Evolutionary conservation across 2,113 vertebrate species (phyloP).

Genomic region (Natator depressus): DNA sequence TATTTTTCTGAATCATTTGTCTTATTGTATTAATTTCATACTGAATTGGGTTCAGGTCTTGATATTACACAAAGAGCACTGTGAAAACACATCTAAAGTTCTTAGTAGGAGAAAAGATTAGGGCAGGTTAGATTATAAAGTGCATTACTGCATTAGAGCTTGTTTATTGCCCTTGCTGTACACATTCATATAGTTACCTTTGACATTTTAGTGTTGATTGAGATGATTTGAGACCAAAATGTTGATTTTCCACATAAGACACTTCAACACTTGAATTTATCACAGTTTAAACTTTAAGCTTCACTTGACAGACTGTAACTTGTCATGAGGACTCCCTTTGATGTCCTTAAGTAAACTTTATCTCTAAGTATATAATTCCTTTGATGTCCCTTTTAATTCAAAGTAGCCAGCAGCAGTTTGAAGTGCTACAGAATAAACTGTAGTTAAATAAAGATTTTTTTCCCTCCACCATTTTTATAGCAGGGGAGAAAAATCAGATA

Average conservation of each 20-base stretch:
- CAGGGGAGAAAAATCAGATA: neutral
- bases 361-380: neutral
- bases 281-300: neutral
- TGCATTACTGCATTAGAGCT: neutral
- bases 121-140: neutral
- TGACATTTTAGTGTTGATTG: neutral
- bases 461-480: neutral
- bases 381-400: neutral
- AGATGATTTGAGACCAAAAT: neutral
- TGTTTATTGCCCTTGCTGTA: neutral
- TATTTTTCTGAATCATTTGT: neutral
- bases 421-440: neutral
- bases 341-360: neutral
- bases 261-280: neutral
- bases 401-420: neutral
- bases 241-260: neutral
- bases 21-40: neutral
- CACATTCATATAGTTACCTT: neutral
- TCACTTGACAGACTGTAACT: neutral
- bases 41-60: neutral
- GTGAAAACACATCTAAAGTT: neutral
- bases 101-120: neutral
- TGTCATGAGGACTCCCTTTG: neutral
- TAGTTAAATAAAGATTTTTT: neutral
- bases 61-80: neutral